These are phyloP conservation scores for Xenopus laevis DNA, from an alignment of 2,113 vertebrate species.

Conservation along the genomic window DNA sequence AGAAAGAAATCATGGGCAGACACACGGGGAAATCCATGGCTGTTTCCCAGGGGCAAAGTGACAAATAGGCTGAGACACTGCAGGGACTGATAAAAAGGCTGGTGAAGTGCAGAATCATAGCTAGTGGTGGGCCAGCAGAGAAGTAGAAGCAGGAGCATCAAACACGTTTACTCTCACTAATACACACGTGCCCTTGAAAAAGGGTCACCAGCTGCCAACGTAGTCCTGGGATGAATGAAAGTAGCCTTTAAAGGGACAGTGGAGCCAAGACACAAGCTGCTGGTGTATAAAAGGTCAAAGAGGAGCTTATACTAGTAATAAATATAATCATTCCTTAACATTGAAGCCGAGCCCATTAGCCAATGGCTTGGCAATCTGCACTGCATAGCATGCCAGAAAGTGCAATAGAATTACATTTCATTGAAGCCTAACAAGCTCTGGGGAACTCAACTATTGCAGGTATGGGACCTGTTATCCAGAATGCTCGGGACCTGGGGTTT, in stretches of 20 bases:
- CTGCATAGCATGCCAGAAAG: too few relatives aligned
- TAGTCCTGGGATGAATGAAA: background rate
- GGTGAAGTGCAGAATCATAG: background rate
- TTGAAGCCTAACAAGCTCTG: too few relatives aligned
- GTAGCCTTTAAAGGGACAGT: background rate
- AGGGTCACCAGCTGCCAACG: background rate
- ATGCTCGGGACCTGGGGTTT: too few relatives aligned
- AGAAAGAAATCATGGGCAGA: background rate
- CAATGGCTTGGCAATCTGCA: too few relatives aligned
- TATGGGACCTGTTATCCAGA: too few relatives aligned
- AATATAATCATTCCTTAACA: too few relatives aligned
- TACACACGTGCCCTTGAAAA: slow-evolving; percentile 15
- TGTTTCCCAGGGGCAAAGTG: slow-evolving; percentile 17
- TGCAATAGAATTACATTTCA: too few relatives aligned
- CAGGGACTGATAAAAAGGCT: slow-evolving; percentile 14
- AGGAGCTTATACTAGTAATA: background rate
- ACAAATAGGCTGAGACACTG: slow-evolving; percentile 26
- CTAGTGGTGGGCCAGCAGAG: slow-evolving; percentile 2
- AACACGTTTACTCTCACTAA: slow-evolving; percentile 6
- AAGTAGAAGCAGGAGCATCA: background rate
- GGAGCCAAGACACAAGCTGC: background rate
- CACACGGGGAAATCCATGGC: slow-evolving; percentile 20
- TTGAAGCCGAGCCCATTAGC: too few relatives aligned
- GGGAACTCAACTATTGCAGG: too few relatives aligned
- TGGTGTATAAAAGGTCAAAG: background rate